Percentiles rank a stretch among this genome's conserved stretches.
Conservation (phyloP, 2,888 invertebrate genomes). For the Emesis castigata region DNA sequence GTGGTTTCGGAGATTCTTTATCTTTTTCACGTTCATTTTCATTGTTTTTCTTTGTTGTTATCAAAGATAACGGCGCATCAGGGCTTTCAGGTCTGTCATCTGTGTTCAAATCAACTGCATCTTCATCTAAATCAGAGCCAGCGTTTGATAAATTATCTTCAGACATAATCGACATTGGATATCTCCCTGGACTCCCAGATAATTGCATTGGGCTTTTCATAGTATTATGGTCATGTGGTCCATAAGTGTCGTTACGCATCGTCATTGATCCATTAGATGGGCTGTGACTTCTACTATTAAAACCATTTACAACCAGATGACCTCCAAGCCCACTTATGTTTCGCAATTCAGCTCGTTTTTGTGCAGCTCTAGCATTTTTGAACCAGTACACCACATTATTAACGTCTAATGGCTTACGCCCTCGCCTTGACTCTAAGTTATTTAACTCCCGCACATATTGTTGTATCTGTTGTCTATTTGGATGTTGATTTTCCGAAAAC, state of each 20-base stretch:
- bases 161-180: constrained; percentile 90
- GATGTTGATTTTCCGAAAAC: constrained; percentile 99
- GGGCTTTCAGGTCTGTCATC: constrained; percentile 90
- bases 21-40: constrained; percentile 82
- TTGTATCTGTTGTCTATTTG: constrained; percentile 98
- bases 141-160: constrained; percentile 91
- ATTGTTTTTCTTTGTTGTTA: constrained; percentile 88
- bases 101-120: constrained; percentile 86
- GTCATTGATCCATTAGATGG: constrained; percentile 90
- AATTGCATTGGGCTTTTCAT: constrained; percentile 91
- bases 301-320: constrained; percentile 90
- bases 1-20: constrained; percentile 86
- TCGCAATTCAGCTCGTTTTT: constrained; percentile 96
- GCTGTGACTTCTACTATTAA: constrained; percentile 90
- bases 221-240: constrained; percentile 86
- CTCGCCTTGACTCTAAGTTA: constrained; percentile 96
- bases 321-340: constrained; percentile 89
- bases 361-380: constrained; percentile 98
- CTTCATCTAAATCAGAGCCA: constrained; percentile 92
- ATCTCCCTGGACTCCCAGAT: constrained; percentile 86
- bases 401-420: constrained; percentile 97
- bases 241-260: constrained; percentile 88
- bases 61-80: constrained; percentile 92
- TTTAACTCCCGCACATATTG: constrained; percentile 98
- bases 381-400: constrained; percentile 99